Conservation (phyloP, 2,113 vertebrate species). For the Arvicanthis niloticus region DNA sequence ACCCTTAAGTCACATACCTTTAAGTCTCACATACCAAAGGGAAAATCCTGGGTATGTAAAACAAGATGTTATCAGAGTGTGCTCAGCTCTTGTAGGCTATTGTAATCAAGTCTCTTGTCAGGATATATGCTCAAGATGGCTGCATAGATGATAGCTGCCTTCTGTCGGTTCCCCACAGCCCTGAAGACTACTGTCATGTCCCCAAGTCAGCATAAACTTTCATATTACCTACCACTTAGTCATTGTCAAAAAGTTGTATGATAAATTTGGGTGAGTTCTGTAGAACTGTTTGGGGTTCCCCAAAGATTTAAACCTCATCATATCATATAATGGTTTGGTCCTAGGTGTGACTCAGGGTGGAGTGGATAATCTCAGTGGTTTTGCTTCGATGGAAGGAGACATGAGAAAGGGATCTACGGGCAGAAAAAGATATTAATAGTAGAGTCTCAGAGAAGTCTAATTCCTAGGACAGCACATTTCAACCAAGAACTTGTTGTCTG, state of each 20-base stretch:
- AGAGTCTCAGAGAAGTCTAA: neutral
- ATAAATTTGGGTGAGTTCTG: constrained; percentile 91
- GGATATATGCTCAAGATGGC: too few relatives aligned
- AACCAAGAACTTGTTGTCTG: neutral
- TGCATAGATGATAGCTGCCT: too few relatives aligned
- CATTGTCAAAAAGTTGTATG: constrained; percentile 95
- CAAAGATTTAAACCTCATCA: constrained; percentile 93
- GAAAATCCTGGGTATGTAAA: too few relatives aligned
- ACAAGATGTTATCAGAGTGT: too few relatives aligned
- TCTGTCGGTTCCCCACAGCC: too few relatives aligned
- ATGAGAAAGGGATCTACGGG: constrained; percentile 95
- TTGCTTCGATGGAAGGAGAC: constrained; percentile 97
- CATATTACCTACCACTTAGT: constrained; percentile 95
- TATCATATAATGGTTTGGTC: constrained; percentile 97
- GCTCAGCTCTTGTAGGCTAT: too few relatives aligned
- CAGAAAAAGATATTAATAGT: neutral
- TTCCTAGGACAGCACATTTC: neutral
- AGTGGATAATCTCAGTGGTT: constrained; percentile 94
- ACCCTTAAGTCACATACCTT: too few relatives aligned
- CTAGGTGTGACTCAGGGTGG: constrained; percentile 97
- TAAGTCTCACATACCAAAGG: too few relatives aligned
- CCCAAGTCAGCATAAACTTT: neutral
- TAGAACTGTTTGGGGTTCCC: constrained; percentile 90
- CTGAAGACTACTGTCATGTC: neutral
- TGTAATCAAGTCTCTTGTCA: too few relatives aligned